A percentile compares a stretch with the other conserved stretches of the same genome.
Conservation (phyloP, 2,888 invertebrate genomes). For the Apodemia hepburni region DNA sequence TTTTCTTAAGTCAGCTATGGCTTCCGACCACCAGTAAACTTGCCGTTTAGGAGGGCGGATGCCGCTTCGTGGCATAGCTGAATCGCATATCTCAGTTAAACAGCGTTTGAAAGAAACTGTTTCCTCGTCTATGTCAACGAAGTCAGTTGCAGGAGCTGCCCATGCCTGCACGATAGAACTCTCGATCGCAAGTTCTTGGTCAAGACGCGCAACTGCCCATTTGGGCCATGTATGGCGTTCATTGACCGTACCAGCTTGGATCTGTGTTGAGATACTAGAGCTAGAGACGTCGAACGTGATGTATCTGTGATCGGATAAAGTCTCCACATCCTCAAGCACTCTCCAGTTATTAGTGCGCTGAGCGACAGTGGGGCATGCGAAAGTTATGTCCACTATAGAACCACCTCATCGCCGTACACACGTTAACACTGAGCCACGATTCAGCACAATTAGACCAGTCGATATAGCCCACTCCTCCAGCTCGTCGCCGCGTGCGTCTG, state of each 20-base stretch:
- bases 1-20: not conserved
- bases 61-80: constrained; percentile 1
- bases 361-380: constrained; percentile 23
- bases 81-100: not conserved
- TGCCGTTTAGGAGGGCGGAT: not conserved
- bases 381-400: constrained; percentile 30
- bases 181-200: not conserved
- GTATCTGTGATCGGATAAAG: constrained; percentile 28
- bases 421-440: constrained; percentile 27
- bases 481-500: no score
- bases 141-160: not conserved
- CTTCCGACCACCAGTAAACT: constrained; percentile 13
- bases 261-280: no score
- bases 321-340: constrained; percentile 21
- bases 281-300: not conserved
- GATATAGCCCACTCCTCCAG: constrained; percentile 15
- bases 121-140: not conserved
- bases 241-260: no score
- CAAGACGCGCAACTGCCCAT: not conserved
- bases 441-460: constrained; percentile 22
- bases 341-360: constrained; percentile 20
- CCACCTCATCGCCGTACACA: constrained; percentile 31
- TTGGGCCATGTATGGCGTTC: no score
- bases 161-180: constrained; percentile 6
- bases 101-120: not conserved